Evolutionary conservation across 2,797 vertebrate species (phyloP).

Genomic region (Alauda arvensis): DNA sequence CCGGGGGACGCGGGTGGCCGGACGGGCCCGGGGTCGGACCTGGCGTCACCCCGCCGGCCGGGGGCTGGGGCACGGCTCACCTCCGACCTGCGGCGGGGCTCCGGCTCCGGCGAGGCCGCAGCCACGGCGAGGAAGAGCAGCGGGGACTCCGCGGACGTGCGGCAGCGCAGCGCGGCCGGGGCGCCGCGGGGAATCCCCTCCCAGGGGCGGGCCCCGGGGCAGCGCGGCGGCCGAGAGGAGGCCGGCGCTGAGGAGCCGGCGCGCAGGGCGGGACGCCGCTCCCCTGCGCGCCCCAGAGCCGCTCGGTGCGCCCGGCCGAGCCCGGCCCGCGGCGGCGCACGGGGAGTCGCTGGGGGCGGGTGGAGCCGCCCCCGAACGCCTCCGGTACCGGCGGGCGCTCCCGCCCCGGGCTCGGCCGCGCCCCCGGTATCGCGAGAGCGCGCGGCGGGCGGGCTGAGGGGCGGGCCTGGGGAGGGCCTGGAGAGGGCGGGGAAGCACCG

Average conservation of each 20-base stretch:
- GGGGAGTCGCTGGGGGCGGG: background rate
- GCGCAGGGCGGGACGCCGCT: background rate
- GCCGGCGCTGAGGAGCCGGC: background rate
- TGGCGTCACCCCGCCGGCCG: no score
- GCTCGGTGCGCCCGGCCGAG: background rate
- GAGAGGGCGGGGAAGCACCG: background rate
- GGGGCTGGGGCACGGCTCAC: background rate
- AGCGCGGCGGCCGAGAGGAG: background rate
- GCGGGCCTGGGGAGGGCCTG: accelerated
- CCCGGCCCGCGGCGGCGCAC: background rate
- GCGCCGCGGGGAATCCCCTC: background rate
- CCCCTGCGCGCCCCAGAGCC: background rate
- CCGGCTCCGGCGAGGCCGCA: background rate
- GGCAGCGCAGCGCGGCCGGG: background rate
- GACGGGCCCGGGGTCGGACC: background rate
- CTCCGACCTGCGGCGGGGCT: background rate
- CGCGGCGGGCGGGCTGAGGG: background rate
- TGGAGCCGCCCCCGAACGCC: background rate
- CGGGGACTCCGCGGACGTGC: background rate
- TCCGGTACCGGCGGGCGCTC: background rate
- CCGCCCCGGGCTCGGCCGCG: background rate
- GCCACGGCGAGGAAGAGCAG: background rate
- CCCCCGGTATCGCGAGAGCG: background rate
- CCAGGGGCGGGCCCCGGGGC: background rate
- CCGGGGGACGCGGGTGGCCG: background rate